Evolutionary conservation across 2,113 vertebrate species (phyloP).

Genomic region (Motacilla alba): DNA sequence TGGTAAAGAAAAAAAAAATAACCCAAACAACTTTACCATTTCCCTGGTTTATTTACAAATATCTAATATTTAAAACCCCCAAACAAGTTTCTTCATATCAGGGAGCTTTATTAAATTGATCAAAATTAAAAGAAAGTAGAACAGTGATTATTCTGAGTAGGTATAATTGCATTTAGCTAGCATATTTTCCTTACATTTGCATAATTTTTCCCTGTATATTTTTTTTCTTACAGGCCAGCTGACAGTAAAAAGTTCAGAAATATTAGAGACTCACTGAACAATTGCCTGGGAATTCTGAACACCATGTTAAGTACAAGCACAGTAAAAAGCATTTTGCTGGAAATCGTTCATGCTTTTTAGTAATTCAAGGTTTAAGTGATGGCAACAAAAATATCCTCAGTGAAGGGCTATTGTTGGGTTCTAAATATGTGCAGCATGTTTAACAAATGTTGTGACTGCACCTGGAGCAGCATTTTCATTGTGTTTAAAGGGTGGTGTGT

Average conservation of each 20-base stretch:
- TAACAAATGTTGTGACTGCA: background rate
- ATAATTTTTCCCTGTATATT: background rate
- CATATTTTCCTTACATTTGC: background rate
- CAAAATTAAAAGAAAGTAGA: background rate
- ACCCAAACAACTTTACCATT: background rate
- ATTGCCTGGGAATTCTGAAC: background rate
- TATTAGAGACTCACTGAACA: background rate
- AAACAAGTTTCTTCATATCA: background rate
- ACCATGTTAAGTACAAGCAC: background rate
- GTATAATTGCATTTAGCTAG: background rate
- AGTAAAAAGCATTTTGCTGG: background rate
- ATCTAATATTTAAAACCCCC: accelerated
- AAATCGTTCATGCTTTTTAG: background rate
- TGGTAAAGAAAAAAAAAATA: background rate
- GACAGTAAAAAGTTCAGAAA: background rate
- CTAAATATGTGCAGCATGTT: background rate
- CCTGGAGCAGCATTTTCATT: background rate
- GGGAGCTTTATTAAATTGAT: background rate
- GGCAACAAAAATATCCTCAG: background rate
- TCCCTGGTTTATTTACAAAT: background rate
- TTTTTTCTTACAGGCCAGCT: background rate
- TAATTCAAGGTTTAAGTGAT: background rate
- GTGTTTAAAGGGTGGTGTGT: background rate
- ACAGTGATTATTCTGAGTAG: background rate
- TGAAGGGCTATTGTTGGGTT: background rate